Evolutionary conservation across 2,888 invertebrate species (phyloP).

Genomic region (Melanostoma mellinum): DNA sequence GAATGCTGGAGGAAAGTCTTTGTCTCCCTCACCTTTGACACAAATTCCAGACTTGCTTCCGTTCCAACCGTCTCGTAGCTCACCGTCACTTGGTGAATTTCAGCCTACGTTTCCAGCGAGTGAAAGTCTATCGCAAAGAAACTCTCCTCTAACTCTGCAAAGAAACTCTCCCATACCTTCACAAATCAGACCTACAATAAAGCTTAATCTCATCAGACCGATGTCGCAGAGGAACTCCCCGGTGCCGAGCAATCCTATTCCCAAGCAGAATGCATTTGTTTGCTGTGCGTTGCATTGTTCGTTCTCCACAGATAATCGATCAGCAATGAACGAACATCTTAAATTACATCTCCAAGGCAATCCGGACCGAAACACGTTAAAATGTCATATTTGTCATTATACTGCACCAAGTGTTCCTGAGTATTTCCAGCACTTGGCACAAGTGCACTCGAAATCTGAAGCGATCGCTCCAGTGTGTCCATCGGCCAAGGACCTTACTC

Average conservation of each 20-base stretch:
- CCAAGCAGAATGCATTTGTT: background rate
- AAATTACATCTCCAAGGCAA: conserved; percentile 75
- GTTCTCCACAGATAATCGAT: conserved; percentile 25
- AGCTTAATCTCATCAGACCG: too few relatives aligned
- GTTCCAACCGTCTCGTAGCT: conserved; percentile 4
- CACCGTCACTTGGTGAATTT: background rate
- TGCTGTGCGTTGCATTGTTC: conserved; percentile 37
- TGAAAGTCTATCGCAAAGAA: background rate
- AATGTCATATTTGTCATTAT: conserved; percentile 76
- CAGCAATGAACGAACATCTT: conserved; percentile 78
- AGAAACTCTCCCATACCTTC: background rate
- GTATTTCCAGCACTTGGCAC: conserved; percentile 75
- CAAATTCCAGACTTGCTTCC: background rate
- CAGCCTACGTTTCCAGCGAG: background rate
- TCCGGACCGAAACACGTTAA: conserved; percentile 75
- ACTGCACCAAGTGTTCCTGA: conserved; percentile 74
- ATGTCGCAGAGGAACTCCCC: background rate
- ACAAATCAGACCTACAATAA: background rate
- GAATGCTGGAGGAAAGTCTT: conserved; percentile 42
- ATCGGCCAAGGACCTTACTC: conserved; percentile 71
- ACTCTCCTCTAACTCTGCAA: conserved; percentile 4
- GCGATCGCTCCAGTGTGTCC: background rate
- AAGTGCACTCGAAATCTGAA: conserved; percentile 7
- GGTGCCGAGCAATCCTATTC: background rate
- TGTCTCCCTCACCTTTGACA: conserved; percentile 5